Conservation (phyloP, 2,888 invertebrate species). For the Drosophila borborema region DNA sequence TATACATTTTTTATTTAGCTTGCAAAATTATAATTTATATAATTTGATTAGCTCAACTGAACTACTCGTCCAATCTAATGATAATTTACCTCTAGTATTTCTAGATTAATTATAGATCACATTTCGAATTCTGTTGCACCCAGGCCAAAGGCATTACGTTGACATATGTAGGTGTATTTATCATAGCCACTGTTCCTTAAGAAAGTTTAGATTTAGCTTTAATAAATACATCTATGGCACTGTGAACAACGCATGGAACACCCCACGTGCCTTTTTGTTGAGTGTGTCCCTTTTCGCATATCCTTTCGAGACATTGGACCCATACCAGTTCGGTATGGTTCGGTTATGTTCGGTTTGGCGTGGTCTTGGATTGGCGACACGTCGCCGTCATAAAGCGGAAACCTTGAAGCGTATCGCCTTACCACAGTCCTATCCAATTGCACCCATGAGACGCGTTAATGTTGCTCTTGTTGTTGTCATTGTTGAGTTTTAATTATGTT, state of each 20-base stretch:
- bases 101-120: background rate
- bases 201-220: background rate
- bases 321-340: background rate
- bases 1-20: too few relatives aligned
- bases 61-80: too few relatives aligned
- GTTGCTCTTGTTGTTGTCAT: conserved; percentile 46
- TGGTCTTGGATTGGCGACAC: conserved; percentile 35
- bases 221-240: background rate
- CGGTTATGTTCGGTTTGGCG: conserved; percentile 14
- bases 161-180: background rate
- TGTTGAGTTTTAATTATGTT: conserved; percentile 67
- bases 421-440: conserved; percentile 67
- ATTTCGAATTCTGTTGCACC: background rate
- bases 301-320: conserved; percentile 21
- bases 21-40: too few relatives aligned
- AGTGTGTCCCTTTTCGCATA: conserved; percentile 9
- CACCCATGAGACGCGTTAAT: conserved; percentile 67
- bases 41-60: too few relatives aligned
- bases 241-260: background rate
- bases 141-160: too few relatives aligned
- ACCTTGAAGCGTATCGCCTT: conserved; percentile 78
- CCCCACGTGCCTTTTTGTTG: conserved; percentile 1
- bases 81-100: background rate
- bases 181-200: background rate
- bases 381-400: conserved; percentile 69